phyloP scores from a whole-genome alignment of 2,888 invertebrate genomes.

The Rhagium mordax region DNA sequence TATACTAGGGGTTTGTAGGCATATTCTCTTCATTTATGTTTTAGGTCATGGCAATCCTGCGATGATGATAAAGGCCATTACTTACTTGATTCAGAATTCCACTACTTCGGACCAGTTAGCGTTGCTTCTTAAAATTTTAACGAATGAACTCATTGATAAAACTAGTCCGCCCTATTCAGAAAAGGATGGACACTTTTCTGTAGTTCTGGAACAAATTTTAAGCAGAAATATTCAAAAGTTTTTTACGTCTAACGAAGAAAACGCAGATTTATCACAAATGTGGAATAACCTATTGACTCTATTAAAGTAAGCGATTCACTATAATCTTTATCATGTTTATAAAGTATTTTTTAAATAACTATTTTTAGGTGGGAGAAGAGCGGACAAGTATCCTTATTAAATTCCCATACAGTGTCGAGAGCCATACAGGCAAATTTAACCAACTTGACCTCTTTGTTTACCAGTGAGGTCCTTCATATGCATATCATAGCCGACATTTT shows the following conservation, averaged over 20 bases:
- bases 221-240: conserved; percentile 61
- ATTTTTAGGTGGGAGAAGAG: conserved; percentile 78
- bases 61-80: conserved; percentile 75
- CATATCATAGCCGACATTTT: conserved; percentile 77
- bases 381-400: conserved; percentile 66
- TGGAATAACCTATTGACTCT: conserved; percentile 66
- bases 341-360: background rate
- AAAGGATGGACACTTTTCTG: conserved; percentile 70
- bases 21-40: no score
- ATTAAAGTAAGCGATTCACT: conserved; percentile 56
- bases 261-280: conserved; percentile 61
- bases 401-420: conserved; percentile 69
- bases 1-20: no score
- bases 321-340: no score
- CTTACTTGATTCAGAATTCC: conserved; percentile 76
- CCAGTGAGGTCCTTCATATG: conserved; percentile 66
- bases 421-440: conserved; percentile 71
- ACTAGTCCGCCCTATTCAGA: conserved; percentile 63
- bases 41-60: conserved; percentile 76
- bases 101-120: conserved; percentile 75
- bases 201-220: conserved; percentile 66
- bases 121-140: conserved; percentile 75
- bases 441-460: conserved; percentile 68
- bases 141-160: conserved; percentile 72
- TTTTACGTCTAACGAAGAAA: conserved; percentile 56